These are phyloP conservation scores for Glossosoma conforme DNA, from an alignment of 1,140 invertebrate species.

Conservation along the genomic window DNA sequence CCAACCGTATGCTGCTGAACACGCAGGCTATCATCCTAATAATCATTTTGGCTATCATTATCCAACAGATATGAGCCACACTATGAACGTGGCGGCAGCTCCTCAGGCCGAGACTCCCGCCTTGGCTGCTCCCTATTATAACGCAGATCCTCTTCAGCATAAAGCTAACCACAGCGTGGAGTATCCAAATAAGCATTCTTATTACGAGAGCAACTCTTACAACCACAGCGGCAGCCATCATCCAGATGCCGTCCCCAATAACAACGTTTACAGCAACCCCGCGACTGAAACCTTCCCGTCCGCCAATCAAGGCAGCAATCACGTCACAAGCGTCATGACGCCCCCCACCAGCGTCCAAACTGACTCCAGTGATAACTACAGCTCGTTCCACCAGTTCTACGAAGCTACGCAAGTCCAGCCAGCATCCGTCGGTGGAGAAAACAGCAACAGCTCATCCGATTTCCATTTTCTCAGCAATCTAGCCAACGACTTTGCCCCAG, in stretches of 20 bases:
- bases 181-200: conserved; percentile 40
- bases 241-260: conserved; percentile 24
- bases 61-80: conserved; percentile 32
- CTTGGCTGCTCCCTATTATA: conserved; percentile 39
- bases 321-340: conserved; percentile 48
- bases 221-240: conserved; percentile 40
- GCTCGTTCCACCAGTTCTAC: conserved; percentile 67
- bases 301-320: conserved; percentile 31
- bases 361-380: conserved; percentile 58
- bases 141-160: conserved; percentile 40
- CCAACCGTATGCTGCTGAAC: conserved; percentile 42
- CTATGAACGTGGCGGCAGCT: conserved; percentile 33
- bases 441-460: conserved; percentile 84
- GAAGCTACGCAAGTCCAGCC: conserved; percentile 52
- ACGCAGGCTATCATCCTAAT: conserved; percentile 44
- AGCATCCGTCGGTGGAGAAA: conserved; percentile 57
- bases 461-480: conserved; percentile 88
- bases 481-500: conserved; percentile 85
- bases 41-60: conserved; percentile 49
- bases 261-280: conserved; percentile 32
- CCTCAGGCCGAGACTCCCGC: conserved; percentile 36
- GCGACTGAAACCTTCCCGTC: conserved; percentile 28
- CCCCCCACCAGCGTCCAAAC: conserved; percentile 54
- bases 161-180: conserved; percentile 38
- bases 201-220: conserved; percentile 40